These are phyloP conservation scores for Pempheris klunzingeri DNA, from an alignment of 2,797 vertebrate species.

Conservation along the genomic window DNA sequence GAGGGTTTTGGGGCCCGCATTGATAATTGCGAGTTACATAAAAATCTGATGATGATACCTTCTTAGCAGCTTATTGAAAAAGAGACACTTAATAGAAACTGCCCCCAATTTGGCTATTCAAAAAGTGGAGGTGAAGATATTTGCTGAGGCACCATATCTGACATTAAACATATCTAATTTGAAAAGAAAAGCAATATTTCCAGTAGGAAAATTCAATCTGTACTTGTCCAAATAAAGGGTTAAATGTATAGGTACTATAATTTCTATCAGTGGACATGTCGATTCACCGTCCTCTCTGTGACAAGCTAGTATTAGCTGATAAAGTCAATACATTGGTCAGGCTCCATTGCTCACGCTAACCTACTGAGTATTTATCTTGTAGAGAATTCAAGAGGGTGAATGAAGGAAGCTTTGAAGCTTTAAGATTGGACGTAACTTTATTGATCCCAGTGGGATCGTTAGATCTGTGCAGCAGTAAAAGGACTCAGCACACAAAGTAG, in stretches of 20 bases:
- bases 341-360: neutral
- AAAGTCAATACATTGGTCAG: neutral
- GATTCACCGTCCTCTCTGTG: neutral
- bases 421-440: conserved; percentile 28
- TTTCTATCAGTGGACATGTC: neutral
- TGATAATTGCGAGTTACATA: neutral
- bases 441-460: conserved; percentile 46
- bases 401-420: conserved; percentile 17
- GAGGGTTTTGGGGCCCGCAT: neutral
- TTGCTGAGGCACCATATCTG: neutral
- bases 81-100: neutral
- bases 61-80: neutral
- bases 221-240: neutral
- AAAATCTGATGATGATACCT: neutral
- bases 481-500: neutral
- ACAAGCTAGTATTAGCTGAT: neutral
- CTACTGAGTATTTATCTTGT: conserved; percentile 15
- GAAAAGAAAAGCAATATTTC: neutral
- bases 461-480: conserved; percentile 12
- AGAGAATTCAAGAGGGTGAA: neutral
- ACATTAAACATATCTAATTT: neutral
- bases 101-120: neutral
- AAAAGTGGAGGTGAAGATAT: neutral
- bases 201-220: neutral
- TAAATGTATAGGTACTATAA: neutral